Evolutionary conservation across 37 sponge, comb jelly and placozoan species (phyloP).

Genomic region (Ephydatia muelleri): DNA sequence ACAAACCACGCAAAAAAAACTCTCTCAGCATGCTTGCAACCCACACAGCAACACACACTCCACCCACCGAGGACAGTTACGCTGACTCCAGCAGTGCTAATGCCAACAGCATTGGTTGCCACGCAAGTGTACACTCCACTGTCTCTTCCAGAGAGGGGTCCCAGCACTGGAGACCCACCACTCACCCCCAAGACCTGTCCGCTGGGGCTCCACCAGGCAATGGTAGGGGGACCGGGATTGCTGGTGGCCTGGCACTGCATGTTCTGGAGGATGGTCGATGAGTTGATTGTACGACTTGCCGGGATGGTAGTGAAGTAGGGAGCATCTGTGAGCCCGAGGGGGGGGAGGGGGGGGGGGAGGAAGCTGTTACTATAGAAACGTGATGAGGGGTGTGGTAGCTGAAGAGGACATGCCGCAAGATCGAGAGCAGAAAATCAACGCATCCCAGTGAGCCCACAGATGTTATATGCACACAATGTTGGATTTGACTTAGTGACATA

Average conservation of each 20-base stretch:
- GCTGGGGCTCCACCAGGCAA: not conserved
- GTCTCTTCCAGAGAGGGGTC: not conserved
- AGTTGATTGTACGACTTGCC: not conserved
- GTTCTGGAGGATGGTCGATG: not conserved
- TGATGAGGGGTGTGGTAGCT: too few relatives aligned
- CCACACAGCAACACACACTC: not conserved
- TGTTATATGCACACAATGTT: too few relatives aligned
- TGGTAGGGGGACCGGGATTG: not conserved
- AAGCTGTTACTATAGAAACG: too few relatives aligned
- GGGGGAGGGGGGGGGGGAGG: too few relatives aligned
- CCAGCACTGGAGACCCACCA: not conserved
- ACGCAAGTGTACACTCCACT: conserved; percentile 51
- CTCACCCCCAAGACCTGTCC: not conserved
- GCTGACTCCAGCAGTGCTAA: not conserved
- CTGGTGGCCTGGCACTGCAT: not conserved
- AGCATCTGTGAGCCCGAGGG: not conserved
- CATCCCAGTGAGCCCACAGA: too few relatives aligned
- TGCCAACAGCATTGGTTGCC: conserved; percentile 39
- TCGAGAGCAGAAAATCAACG: too few relatives aligned
- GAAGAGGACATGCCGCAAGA: too few relatives aligned
- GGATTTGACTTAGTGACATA: too few relatives aligned
- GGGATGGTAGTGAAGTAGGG: not conserved
- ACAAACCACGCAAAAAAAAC: too few relatives aligned
- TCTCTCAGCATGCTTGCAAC: too few relatives aligned
- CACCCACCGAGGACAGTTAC: conserved; percentile 52